Base-by-base conservation (phyloP, 2,797 vertebrate genomes). In the Neosilurus hyrtlii region DNA sequence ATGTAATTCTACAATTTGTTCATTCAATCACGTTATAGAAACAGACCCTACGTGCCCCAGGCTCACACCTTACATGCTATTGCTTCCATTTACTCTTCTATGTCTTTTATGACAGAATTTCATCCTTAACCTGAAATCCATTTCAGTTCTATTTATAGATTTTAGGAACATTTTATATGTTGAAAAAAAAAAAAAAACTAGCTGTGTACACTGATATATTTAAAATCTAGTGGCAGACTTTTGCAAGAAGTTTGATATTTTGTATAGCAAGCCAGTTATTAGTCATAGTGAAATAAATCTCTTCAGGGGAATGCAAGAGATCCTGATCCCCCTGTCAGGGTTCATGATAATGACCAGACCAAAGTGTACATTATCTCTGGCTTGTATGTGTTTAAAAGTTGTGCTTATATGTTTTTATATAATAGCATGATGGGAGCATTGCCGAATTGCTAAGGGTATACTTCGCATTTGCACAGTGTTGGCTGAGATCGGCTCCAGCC, bases 181-280 rank as follows among this genome's bases (percentile, higher is more conserved):
- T n/a, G n/a, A 65, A 22, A 22, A 54, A 61, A 14, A 61, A 59
- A 16, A 30, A 2, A 59, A 4, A 43, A 67, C 35, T 59, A 81
- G 30, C 30, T 59, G 49, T 86, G 63, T 76, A 83, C 72, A 81
- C 16, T 52, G 10, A 77, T 83, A 62, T 74, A 88, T 88, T 82
- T 83, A 83, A 83, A 70, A 83, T 62, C 83, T 72, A 72, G 30
- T 80, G 51, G 76, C 68, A 49, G 77, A 75, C 62, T 83, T 87
- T 87, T 82, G 80, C 83, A 67, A 59, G 56, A 54, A 35, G 78
- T 65, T 30, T 52, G 78, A 30, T 30, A 30, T 30, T 30, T 30
- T 30, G 30, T 30, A 43, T 43, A 43, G 43, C 43, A 43, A 43
- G 43, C 43, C 43, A 43, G 43, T 43, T 4, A 43, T 3, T 43